Evolutionary conservation across 2,888 invertebrate species (phyloP), one percentile per base, ranked within the genome.

Genomic region (Hirtodrosophila cameraria): DNA sequence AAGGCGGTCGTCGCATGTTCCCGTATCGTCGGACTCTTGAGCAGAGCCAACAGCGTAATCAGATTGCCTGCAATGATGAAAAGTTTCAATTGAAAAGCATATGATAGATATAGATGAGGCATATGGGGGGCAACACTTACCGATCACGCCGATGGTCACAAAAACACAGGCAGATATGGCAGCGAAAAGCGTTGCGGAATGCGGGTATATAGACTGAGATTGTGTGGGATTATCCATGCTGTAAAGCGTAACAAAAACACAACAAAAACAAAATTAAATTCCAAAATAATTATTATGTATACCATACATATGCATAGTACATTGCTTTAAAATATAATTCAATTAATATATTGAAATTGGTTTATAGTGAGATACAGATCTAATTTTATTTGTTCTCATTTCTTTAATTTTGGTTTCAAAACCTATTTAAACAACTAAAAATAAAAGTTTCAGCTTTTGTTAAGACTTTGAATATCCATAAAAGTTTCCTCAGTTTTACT

Each of bases 1-100:
- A 97, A 97, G 78, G 96, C 95, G 2, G 97, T 97, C 1, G 97
- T 97, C 46, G 97, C 96, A 90, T 97, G 96, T 8, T 93, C 93
- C 20, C 96, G 93, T 46, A 97, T 92, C 91, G 96, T 96, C 3
- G 94, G 94, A 86, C 95, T 95, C 91, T 94, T 94, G 30, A 95
- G 91, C 58, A 97, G 92, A 0, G 97, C 97, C 67, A 96, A 90
- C 43, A 96, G 94, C 12, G 97, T 97, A 66, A 96, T 92, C 31
- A 95, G 92, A 92, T 97, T 97, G 60, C 97, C 97, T 96, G 92
- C 3, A 36, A 49, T 30, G 6, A 12, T 27, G 25, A 16, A 36
- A 35, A 41, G n/a, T 12, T 9, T 11, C 13, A 12, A 15, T 33
- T 2, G 3, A 2, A 20, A 5, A 20, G 5, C 5, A 20, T 20